These are phyloP conservation scores for Numenius phaeopus DNA, from an alignment of 2,797 vertebrate species.

Conservation along the genomic window DNA sequence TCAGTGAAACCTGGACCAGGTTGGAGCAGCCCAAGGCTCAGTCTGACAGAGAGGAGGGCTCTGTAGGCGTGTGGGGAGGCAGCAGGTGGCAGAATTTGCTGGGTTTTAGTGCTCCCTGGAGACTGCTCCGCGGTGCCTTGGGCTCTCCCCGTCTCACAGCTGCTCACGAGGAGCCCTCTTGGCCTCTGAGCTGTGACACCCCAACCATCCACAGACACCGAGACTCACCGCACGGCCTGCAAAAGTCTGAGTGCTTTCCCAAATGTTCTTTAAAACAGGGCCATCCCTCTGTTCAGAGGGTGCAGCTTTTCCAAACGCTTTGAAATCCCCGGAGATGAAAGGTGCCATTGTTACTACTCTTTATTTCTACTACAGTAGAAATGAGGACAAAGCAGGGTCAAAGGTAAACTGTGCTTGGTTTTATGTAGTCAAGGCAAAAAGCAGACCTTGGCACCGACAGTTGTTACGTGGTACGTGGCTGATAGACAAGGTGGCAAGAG, in stretches of 20 bases:
- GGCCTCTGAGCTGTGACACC: not conserved
- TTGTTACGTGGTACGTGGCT: accelerated
- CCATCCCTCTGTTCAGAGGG: not conserved
- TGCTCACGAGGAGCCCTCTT: not conserved
- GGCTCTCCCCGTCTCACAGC: accelerated
- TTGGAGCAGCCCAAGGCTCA: not conserved
- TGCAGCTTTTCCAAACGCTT: not conserved
- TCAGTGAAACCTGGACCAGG: not conserved
- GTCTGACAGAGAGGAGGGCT: accelerated
- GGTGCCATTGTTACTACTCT: not conserved
- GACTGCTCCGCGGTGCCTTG: accelerated
- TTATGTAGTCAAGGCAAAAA: not conserved
- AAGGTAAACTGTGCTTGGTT: not conserved
- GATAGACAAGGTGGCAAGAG: not conserved
- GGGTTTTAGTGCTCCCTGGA: not conserved
- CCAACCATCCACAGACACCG: accelerated
- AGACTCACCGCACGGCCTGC: accelerated
- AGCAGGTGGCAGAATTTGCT: constrained; percentile 32
- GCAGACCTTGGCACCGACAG: not conserved
- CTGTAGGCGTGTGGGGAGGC: not conserved
- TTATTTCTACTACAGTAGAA: not conserved
- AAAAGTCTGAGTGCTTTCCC: not conserved
- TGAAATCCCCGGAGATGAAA: not conserved
- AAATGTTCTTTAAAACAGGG: not conserved
- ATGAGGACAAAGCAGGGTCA: accelerated